Evolutionary conservation across 2,888 invertebrate genomes (phyloP), one percentile per base, ranked within the genome.

Genomic region (Reticulitermes lucifugus): DNA sequence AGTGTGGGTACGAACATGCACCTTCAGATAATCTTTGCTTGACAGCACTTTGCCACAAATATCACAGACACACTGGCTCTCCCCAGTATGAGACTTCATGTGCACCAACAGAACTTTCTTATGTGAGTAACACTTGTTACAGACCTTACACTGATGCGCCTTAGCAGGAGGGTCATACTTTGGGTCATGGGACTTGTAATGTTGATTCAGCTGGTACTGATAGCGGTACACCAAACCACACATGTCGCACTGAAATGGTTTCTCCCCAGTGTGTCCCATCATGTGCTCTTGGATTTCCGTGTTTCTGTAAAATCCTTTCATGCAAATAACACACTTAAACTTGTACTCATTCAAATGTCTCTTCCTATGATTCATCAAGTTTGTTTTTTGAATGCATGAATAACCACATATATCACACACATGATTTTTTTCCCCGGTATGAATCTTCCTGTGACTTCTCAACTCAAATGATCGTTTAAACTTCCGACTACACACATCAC

Each of bases 21-120:
- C 93, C 89, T 93, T 93, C 87, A 94, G 91, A 88, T 94, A 94
- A 59, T 93, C 93, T 75, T 93, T 90, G 85, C 92, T 92, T 60
- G 93, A 92, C 9, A 94, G 92, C 87, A 93, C 91, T 90, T 94
- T 94, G 84, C 94, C 93, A 90, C 94, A 94, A 77, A 94, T 92
- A 88, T 92, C 93, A 90, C 94, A 94, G 9, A 93, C 91, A 90
- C 91, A 92, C 90, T 93, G 93, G 86, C 92, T 91, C 89, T 92
- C 87, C 5, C 87, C 87, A 0, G 86, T 90, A 85, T 91, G 91
- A 0, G 91, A 90, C 75, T 89, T 89, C 91, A 91, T 90, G 87
- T 91, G 91, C 22, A 91, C 90, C 41, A 90, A 86, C n/a, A 91
- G 86, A 7, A 91, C 91, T 86, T 91, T 91, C 70, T 89, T 90